Evolutionary conservation across 2,797 vertebrate species (phyloP).

Genomic region (Chloroceryle inda): DNA sequence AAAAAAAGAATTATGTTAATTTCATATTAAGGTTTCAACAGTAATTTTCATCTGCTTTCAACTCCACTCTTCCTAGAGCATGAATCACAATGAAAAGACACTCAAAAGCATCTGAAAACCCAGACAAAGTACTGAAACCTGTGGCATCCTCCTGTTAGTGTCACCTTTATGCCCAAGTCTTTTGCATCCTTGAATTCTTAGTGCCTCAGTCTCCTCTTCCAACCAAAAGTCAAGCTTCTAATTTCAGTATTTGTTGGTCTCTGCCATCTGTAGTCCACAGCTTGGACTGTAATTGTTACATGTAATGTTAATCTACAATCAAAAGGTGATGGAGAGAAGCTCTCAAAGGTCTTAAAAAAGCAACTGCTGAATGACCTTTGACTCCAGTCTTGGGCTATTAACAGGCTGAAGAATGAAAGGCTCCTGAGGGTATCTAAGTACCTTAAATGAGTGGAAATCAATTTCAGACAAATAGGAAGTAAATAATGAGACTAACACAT

Average conservation of each 20-base stretch:
- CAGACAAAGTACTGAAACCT: not conserved
- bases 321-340: not conserved
- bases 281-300: not conserved
- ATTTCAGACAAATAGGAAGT: constrained; percentile 41
- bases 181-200: not conserved
- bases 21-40: not conserved
- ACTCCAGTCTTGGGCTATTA: not conserved
- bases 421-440: not conserved
- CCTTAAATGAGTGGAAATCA: constrained; percentile 28
- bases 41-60: not conserved
- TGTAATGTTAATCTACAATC: not conserved
- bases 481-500: constrained; percentile 40
- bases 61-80: not conserved
- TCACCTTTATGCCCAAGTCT: not conserved
- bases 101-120: not conserved
- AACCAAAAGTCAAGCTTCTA: not conserved
- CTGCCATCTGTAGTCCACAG: not conserved
- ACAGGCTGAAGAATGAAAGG: not conserved
- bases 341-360: not conserved
- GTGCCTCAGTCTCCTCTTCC: not conserved
- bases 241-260: not conserved
- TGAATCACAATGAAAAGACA: not conserved
- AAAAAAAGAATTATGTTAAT: not conserved
- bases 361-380: constrained; percentile 17
- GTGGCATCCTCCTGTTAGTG: not conserved